Conservation (phyloP, 2,113 vertebrate genomes). For the Hipposideros armiger region DNA sequence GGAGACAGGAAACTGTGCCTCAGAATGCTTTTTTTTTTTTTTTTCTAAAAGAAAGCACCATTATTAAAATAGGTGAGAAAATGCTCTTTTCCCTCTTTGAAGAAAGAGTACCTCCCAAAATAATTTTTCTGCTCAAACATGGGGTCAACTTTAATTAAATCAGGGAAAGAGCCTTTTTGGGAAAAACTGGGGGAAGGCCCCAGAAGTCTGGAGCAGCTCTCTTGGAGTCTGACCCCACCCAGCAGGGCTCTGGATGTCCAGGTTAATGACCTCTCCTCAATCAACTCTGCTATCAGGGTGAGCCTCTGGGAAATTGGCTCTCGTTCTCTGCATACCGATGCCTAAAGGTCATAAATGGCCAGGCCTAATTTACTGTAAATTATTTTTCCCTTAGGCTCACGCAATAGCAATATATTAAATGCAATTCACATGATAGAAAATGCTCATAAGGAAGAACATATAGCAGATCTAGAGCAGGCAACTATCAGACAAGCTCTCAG, state of each 20-base stretch:
- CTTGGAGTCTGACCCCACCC: neutral
- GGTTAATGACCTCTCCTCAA: neutral
- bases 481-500: neutral
- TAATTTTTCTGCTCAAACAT: neutral
- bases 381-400: neutral
- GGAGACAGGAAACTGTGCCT: neutral
- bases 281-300: neutral
- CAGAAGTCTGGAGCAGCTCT: neutral
- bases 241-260: neutral
- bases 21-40: neutral
- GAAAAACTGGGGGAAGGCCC: neutral
- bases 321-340: neutral
- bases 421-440: neutral
- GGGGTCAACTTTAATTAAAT: slow-evolving; percentile 3
- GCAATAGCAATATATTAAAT: neutral
- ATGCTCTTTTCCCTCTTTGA: slow-evolving; percentile 8
- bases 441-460: neutral
- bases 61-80: neutral
- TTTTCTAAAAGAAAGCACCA: neutral
- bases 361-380: neutral
- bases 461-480: neutral
- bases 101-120: neutral
- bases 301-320: neutral
- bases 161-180: neutral
- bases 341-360: neutral